These are phyloP conservation scores for Lycaena phlaeas DNA, from an alignment of 2,888 invertebrate genomes.

Conservation along the genomic window DNA sequence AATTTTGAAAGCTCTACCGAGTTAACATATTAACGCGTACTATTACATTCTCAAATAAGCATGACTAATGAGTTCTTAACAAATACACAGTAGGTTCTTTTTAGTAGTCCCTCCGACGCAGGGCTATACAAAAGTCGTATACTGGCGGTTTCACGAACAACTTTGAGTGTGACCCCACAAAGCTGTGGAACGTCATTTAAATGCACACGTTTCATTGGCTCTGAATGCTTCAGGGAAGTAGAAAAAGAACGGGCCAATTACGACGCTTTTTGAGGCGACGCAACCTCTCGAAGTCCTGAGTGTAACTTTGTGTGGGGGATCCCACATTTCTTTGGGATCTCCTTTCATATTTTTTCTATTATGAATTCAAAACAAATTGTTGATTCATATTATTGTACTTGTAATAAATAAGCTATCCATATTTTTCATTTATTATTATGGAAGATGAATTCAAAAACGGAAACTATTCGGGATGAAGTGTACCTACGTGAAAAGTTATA, in stretches of 20 bases:
- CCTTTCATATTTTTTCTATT: slow-evolving; percentile 32
- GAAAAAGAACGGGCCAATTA: slow-evolving; percentile 73
- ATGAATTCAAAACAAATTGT: slow-evolving; percentile 3
- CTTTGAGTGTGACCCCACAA: slow-evolving; percentile 69
- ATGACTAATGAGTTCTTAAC: slow-evolving; percentile 63
- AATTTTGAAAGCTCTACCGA: neutral
- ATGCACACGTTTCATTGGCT: slow-evolving; percentile 74
- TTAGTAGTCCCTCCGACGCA: slow-evolving; percentile 43
- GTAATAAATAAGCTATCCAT: too few relatives aligned
- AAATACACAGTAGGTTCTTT: slow-evolving; percentile 51
- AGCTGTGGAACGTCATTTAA: slow-evolving; percentile 70
- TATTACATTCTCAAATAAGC: slow-evolving; percentile 48
- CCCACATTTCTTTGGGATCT: slow-evolving; percentile 29
- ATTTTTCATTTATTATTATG: too few relatives aligned
- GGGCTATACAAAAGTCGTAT: slow-evolving; percentile 55
- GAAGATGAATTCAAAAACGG: too few relatives aligned
- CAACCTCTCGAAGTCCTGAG: slow-evolving; percentile 65
- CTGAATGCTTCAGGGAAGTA: slow-evolving; percentile 71
- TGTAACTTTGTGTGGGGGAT: slow-evolving; percentile 60
- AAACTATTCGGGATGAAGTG: too few relatives aligned
- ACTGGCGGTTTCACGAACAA: slow-evolving; percentile 63
- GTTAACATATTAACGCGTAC: slow-evolving; percentile 25
- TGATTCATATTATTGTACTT: too few relatives aligned
- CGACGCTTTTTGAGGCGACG: slow-evolving; percentile 62
- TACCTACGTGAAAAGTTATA: too few relatives aligned